Evolutionary conservation across 2,113 vertebrate species (phyloP).

Genomic region (Lepus europaeus): DNA sequence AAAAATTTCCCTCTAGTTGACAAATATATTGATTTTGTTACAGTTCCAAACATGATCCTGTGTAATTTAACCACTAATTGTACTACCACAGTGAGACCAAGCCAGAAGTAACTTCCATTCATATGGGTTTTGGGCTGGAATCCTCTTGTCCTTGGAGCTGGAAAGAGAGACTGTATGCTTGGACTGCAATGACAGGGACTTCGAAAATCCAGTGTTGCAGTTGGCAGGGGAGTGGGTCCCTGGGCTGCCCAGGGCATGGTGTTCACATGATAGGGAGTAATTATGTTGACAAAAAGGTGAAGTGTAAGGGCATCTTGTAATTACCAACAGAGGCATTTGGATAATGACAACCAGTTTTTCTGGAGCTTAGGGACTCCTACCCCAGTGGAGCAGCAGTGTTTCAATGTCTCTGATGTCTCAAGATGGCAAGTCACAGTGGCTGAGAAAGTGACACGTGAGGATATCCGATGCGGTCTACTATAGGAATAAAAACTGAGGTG

Average conservation of each 20-base stretch:
- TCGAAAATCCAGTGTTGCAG: conserved; percentile 54
- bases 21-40: conserved; percentile 9
- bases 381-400: background rate
- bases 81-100: background rate
- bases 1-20: conserved; percentile 16
- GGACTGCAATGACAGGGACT: background rate
- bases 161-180: conserved; percentile 62
- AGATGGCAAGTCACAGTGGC: background rate
- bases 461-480: background rate
- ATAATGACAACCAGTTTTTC: conserved; percentile 69
- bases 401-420: background rate
- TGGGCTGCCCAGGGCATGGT: conserved; percentile 45
- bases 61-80: conserved; percentile 24
- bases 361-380: background rate
- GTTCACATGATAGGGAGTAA: conserved; percentile 74
- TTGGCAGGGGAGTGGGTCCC: conserved; percentile 68
- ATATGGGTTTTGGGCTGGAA: conserved; percentile 38
- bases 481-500: background rate
- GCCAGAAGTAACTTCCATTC: background rate
- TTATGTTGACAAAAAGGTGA: conserved; percentile 83
- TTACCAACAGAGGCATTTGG: conserved; percentile 83
- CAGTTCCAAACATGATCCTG: background rate
- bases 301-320: conserved; percentile 82
- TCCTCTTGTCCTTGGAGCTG: conserved; percentile 3
- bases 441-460: background rate